A percentile compares a stretch with the other conserved stretches of the same genome.
These are phyloP conservation scores for Phodopus roborovskii DNA, from an alignment of 2,113 vertebrate species.

Conservation along the genomic window DNA sequence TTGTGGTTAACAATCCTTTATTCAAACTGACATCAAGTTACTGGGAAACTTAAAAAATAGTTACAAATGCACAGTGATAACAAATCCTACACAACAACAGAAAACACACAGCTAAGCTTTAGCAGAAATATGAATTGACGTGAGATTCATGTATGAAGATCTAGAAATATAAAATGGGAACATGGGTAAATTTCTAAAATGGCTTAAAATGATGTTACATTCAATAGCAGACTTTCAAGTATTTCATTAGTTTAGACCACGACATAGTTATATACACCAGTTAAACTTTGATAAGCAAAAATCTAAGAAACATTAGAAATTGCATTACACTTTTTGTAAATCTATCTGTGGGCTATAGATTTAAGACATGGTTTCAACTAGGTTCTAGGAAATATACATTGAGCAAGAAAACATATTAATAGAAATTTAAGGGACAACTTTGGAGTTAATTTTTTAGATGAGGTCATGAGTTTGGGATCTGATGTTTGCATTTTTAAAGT, in stretches of 20 bases:
- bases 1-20: neutral
- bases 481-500: neutral
- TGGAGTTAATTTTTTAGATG: neutral
- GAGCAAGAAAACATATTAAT: neutral
- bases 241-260: neutral
- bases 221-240: neutral
- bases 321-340: neutral
- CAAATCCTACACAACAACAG: neutral
- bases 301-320: neutral
- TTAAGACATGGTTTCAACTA: neutral
- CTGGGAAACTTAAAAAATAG: neutral
- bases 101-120: neutral
- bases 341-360: neutral
- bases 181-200: neutral
- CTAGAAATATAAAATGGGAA: neutral
- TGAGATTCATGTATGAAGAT: neutral
- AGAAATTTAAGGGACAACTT: neutral
- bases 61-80: neutral
- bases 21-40: neutral
- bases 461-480: neutral
- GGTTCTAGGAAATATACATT: neutral
- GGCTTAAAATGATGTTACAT: neutral
- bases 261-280: neutral
- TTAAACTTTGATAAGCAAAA: neutral
- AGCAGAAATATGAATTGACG: neutral